Evolutionary conservation across 1,140 invertebrate species (phyloP).

Genomic region (Cyclargus thomasi): DNA sequence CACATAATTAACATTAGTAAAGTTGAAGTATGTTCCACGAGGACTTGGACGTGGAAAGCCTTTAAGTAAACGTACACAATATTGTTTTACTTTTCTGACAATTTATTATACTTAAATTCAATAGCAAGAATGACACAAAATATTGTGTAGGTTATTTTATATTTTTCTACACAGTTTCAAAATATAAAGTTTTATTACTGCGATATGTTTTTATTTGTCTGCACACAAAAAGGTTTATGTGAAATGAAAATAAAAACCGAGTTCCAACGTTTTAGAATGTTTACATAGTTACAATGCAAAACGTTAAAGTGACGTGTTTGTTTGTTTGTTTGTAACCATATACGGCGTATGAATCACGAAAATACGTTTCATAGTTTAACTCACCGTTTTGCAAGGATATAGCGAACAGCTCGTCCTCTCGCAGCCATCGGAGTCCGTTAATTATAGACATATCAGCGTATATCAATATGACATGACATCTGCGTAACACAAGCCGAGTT

Average conservation of each 20-base stretch:
- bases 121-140: too few relatives aligned
- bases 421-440: conserved; percentile 69
- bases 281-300: too few relatives aligned
- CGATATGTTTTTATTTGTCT: not conserved
- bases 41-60: too few relatives aligned
- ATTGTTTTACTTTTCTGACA: too few relatives aligned
- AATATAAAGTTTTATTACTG: not conserved
- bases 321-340: not conserved
- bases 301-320: not conserved
- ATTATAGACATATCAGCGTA: conserved; percentile 73
- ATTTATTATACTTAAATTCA: too few relatives aligned
- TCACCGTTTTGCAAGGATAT: conserved; percentile 69
- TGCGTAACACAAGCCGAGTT: conserved; percentile 42
- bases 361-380: not conserved
- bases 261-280: not conserved
- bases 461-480: conserved; percentile 67
- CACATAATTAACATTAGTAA: too few relatives aligned
- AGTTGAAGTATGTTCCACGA: too few relatives aligned
- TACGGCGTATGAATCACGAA: not conserved
- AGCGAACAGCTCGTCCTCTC: conserved; percentile 66
- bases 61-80: too few relatives aligned
- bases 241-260: not conserved
- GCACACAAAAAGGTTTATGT: not conserved
- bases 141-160: not conserved
- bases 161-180: not conserved